Conservation (phyloP, 1,140 invertebrate genomes). For the Drosophila ohnishii region DNA sequence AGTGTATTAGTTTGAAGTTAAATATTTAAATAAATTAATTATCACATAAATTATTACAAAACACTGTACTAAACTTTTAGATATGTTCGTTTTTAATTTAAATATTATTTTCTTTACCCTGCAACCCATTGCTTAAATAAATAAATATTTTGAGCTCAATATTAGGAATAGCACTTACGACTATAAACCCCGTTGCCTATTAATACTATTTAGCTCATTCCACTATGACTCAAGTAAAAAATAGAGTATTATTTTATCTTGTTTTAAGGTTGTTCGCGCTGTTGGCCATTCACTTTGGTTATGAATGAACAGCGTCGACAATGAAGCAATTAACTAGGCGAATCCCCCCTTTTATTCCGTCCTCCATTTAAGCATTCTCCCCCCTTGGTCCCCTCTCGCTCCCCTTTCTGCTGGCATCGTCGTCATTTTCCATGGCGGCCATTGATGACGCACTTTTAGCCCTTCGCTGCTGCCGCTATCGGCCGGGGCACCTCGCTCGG, state of each 20-base stretch:
- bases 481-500: constrained; percentile 44
- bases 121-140: too few species aligned
- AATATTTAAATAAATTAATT: neutral
- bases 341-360: constrained; percentile 25
- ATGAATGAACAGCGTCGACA: constrained; percentile 65
- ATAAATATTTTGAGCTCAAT: too few species aligned
- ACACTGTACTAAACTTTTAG: neutral
- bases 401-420: constrained; percentile 28
- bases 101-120: too few species aligned
- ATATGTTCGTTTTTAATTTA: neutral
- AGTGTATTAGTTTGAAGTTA: neutral
- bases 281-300: constrained; percentile 51
- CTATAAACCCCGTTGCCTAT: too few species aligned
- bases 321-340: constrained; percentile 63
- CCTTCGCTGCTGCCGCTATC: constrained; percentile 69
- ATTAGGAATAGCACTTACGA: too few species aligned
- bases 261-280: constrained; percentile 11
- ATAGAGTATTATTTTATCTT: constrained; percentile 12
- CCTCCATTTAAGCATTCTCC: constrained; percentile 4
- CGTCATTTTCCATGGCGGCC: constrained; percentile 69
- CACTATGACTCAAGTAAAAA: too few species aligned
- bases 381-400: constrained; percentile 19
- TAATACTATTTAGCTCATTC: too few species aligned
- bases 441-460: constrained; percentile 82
- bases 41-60: neutral